Evolutionary conservation across 2,888 invertebrate genomes (phyloP).

Genomic region (Andricus quercusramuli): DNA sequence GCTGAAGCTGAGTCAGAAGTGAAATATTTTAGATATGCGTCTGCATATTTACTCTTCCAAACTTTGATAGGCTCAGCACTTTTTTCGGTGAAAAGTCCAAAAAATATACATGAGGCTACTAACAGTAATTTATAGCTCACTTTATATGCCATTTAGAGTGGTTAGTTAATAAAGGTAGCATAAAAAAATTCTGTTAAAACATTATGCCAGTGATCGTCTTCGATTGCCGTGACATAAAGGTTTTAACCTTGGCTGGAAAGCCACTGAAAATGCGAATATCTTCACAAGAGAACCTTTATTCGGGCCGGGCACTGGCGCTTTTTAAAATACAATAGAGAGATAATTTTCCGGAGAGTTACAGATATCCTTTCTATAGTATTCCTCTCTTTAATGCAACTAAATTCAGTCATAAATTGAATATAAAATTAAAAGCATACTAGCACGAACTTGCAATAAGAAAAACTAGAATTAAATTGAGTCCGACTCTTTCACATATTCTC

Average conservation of each 20-base stretch:
- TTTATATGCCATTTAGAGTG: too few species aligned
- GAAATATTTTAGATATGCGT: slow-evolving; percentile 2
- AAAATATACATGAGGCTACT: background rate
- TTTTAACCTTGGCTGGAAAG: slow-evolving; percentile 7
- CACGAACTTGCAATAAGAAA: background rate
- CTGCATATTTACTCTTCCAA: background rate
- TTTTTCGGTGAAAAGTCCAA: background rate
- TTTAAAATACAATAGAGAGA: background rate
- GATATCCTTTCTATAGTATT: background rate
- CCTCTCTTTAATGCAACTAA: background rate
- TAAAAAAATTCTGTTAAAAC: background rate
- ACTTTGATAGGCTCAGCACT: background rate
- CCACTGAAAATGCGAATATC: background rate
- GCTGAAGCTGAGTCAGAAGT: background rate
- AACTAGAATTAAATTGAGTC: background rate
- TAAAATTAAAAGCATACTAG: background rate
- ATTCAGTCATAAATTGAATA: background rate
- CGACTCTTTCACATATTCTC: too few species aligned
- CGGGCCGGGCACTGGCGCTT: background rate
- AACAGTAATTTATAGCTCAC: background rate
- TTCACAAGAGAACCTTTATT: background rate
- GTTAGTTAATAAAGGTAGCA: background rate
- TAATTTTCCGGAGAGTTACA: background rate
- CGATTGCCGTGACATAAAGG: background rate
- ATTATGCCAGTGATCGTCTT: background rate